Base-by-base conservation (phyloP, 2,888 invertebrate species). In the Eupithecia tripunctaria region DNA sequence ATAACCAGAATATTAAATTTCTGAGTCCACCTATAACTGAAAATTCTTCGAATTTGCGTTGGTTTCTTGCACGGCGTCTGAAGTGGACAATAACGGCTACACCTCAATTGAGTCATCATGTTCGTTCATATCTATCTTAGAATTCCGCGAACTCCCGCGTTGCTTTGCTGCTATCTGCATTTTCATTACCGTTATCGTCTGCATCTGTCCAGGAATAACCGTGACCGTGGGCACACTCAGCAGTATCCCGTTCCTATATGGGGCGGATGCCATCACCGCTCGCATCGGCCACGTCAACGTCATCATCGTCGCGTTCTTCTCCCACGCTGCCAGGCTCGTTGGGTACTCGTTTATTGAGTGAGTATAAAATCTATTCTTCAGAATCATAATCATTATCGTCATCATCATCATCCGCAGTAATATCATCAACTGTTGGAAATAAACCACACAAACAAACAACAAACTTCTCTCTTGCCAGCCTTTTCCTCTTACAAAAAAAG, bases 321-420 rank as follows among this genome's bases (percentile, higher is more conserved):
- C 97, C 81, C 98, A 98, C 92, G 97, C 97, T 69, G 96, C 96
- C 71, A 95, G 98, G 81, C 95, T 97, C 72, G 96, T 97, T 82
- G 97, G 97, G 76, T 98, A 98, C 91, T 97, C 98, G 25, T 96
- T 97, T 85, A 97, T 98, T 80, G 97, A 97, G 97, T 97, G 92
- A 96, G 96, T 95, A 36, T 8, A 36, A 36, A 36, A 36, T 36
- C 1, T 3, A 29, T 18, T 29, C 8, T 2, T 29, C 18, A 18
- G 8, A 12, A 60, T 27, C 15, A 60, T 60, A 25, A 25, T 25
- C 25, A 56, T 25, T 5, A 56, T 56, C 21, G 5, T 27, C 15
- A 60, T 60, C 21, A 12, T 25, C 25, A 56, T 21, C 10, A 51
- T 51, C n/a, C 18, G n/a, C n/a, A 0, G 1, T 43, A n/a, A n/a